Evolutionary conservation across 2,113 vertebrate species (phyloP).

Genomic region (Petrocephalus zakoni): DNA sequence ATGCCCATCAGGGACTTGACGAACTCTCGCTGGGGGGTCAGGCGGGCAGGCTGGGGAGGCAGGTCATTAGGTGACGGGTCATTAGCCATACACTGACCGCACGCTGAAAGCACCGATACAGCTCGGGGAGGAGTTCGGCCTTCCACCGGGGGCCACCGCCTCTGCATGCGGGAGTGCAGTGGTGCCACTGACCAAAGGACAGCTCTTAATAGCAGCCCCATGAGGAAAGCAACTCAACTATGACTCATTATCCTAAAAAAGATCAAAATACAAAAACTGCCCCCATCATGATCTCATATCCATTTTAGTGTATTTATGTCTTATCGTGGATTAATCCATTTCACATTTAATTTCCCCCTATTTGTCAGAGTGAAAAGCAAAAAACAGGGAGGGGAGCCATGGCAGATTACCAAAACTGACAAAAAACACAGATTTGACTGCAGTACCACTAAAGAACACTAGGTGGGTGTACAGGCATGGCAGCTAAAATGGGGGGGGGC

Average conservation of each 20-base stretch:
- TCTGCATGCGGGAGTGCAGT: background rate
- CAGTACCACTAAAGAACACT: background rate
- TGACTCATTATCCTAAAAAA: background rate
- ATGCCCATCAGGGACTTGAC: slow-evolving; percentile 91
- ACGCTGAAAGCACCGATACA: background rate
- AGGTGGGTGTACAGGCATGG: background rate
- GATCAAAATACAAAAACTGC: background rate
- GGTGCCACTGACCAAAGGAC: background rate
- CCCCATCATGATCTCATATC: background rate
- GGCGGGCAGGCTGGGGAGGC: slow-evolving; percentile 69
- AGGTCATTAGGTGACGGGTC: background rate
- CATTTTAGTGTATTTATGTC: background rate
- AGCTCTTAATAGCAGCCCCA: background rate
- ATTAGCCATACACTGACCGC: background rate
- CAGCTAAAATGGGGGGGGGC: background rate
- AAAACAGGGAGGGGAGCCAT: background rate
- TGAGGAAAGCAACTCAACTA: background rate
- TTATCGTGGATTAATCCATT: background rate
- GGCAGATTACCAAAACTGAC: background rate
- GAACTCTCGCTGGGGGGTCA: slow-evolving; percentile 88
- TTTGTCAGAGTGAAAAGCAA: background rate
- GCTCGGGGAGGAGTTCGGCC: background rate
- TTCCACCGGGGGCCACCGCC: background rate
- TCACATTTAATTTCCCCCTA: background rate
- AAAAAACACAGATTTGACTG: background rate